Conservation (phyloP, 2,888 invertebrate genomes). For the Eupsilia transversa region DNA sequence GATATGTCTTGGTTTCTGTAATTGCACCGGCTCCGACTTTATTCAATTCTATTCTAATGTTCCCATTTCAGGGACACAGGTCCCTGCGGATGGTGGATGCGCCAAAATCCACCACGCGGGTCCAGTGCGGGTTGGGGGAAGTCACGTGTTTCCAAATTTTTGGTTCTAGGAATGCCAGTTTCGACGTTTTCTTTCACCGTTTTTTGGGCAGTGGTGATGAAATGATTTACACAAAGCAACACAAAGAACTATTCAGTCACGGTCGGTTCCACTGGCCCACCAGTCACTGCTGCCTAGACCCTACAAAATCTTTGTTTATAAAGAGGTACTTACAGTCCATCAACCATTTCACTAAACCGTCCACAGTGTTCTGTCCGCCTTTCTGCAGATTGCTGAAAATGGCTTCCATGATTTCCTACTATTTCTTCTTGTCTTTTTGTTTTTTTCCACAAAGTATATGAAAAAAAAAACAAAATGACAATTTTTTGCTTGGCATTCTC, state of each 20-base stretch:
- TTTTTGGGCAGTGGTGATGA: neutral
- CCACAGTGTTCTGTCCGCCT: neutral
- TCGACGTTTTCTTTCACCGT: neutral
- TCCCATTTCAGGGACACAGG: neutral
- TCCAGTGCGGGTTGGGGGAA: neutral
- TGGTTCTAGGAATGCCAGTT: neutral
- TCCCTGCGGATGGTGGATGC: too few relatives aligned
- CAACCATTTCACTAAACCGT: neutral
- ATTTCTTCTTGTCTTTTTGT: neutral
- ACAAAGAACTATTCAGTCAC: neutral
- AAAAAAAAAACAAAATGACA: constrained; percentile 5
- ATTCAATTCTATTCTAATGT: too few relatives aligned
- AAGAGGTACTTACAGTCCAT: neutral
- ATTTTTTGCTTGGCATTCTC: neutral
- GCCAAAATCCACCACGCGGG: neutral
- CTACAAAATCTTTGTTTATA: neutral
- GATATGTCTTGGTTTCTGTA: too few relatives aligned
- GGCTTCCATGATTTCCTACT: constrained; percentile 13
- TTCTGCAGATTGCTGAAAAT: neutral
- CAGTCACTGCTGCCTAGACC: too few relatives aligned
- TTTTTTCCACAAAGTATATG: neutral
- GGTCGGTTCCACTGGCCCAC: neutral
- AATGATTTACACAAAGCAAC: neutral
- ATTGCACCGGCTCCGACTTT: too few relatives aligned
- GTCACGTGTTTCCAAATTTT: neutral